These are phyloP conservation scores for Cantharis rustica DNA, from an alignment of 2,888 invertebrate species.

Conservation along the genomic window DNA sequence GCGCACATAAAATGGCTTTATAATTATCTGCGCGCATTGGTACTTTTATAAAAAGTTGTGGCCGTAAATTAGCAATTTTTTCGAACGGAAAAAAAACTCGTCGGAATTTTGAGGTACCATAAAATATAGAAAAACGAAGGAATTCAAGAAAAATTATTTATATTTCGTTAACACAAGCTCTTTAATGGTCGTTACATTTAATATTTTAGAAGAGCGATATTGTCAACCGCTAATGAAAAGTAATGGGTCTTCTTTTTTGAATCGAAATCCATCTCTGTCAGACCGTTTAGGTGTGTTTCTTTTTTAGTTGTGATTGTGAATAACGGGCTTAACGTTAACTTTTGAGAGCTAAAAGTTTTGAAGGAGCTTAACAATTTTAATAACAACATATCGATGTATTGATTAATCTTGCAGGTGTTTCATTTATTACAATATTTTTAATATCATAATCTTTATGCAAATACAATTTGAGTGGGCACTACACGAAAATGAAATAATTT, in stretches of 20 bases:
- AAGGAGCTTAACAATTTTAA: background rate
- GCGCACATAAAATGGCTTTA: background rate
- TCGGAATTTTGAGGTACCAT: background rate
- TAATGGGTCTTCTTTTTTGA: constrained; percentile 44
- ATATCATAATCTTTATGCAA: constrained; percentile 20
- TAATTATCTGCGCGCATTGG: background rate
- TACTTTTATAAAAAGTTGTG: background rate
- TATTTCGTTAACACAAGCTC: background rate
- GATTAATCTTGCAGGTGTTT: constrained; percentile 18
- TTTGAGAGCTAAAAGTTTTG: background rate
- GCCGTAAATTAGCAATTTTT: background rate
- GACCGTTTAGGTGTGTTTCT: constrained; percentile 12
- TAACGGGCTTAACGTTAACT: constrained; percentile 26
- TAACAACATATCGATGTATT: constrained; percentile 5
- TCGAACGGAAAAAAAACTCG: background rate
- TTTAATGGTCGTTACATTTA: background rate
- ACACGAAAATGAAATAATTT: background rate
- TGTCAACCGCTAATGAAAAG: constrained; percentile 45
- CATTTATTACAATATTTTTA: constrained; percentile 2
- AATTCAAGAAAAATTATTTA: background rate
- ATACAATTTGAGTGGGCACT: constrained; percentile 13
- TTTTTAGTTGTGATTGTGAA: constrained; percentile 35
- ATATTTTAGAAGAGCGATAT: constrained; percentile 27
- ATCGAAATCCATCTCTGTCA: constrained; percentile 9
- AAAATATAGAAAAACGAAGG: background rate